phyloP scores from a whole-genome alignment of 37 sponge, comb jelly and placozoan species.

The Lycopodina hypogea region DNA sequence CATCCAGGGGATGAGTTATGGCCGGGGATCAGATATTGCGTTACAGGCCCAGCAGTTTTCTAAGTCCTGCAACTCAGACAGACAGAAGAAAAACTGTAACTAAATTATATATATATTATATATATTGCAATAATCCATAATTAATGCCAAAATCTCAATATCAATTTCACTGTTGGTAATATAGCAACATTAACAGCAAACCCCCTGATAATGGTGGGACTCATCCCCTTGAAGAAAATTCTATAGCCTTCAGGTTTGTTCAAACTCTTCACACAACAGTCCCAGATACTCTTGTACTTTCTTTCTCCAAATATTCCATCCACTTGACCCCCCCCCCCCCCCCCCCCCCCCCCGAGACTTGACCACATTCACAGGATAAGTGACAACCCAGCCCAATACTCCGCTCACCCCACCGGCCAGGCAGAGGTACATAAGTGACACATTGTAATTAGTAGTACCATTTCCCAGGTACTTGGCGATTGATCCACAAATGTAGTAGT shows the following conservation, averaged over 20 bases:
- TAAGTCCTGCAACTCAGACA: too few species aligned
- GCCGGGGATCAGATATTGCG: too few species aligned
- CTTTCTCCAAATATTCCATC: constrained; percentile 49
- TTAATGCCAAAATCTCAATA: constrained; percentile 51
- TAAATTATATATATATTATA: too few species aligned
- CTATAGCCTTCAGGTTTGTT: constrained; percentile 27
- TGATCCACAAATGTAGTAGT: constrained; percentile 47
- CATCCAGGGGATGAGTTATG: too few species aligned
- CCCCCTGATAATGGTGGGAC: constrained; percentile 68
- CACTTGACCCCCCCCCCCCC: too few species aligned
- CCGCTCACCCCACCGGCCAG: constrained; percentile 80
- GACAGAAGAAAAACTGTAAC: too few species aligned
- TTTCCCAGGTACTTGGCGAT: not conserved
- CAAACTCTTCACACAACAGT: constrained; percentile 74
- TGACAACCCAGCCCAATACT: constrained; percentile 43
- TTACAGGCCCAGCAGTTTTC: too few species aligned
- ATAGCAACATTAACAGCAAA: constrained; percentile 88
- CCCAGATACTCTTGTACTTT: constrained; percentile 55
- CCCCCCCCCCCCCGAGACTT: too few species aligned
- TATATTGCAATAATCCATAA: too few species aligned
- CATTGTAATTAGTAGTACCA: constrained; percentile 11
- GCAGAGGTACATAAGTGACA: constrained; percentile 33
- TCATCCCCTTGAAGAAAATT: constrained; percentile 76
- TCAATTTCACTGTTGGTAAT: constrained; percentile 57
- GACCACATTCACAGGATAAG: constrained; percentile 84